A percentile compares a stretch with the other conserved stretches of the same genome.
Evolutionary conservation across 2,113 vertebrate species (phyloP).

Genomic region (Promerops cafer): DNA sequence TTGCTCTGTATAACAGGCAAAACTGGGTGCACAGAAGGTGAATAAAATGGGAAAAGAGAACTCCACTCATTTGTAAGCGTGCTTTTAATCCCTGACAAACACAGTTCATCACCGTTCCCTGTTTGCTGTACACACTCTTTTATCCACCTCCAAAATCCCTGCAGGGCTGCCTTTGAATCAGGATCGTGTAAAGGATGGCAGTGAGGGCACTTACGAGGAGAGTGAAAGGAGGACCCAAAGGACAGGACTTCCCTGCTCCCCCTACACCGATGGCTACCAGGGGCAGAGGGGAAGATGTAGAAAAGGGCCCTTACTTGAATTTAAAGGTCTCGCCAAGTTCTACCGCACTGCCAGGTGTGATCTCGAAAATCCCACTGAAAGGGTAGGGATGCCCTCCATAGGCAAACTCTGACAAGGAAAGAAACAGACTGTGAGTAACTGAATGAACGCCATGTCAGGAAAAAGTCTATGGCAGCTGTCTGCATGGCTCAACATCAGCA

Average conservation of each 20-base stretch:
- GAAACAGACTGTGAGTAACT: conserved; percentile 51
- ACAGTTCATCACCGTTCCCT: background rate
- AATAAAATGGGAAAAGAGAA: background rate
- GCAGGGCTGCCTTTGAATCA: background rate
- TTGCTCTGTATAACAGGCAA: background rate
- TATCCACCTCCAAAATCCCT: background rate
- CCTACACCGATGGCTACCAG: background rate
- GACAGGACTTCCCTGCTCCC: background rate
- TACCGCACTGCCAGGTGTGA: conserved; percentile 85
- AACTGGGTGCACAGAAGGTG: background rate
- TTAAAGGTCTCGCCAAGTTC: conserved; percentile 95
- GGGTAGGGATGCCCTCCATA: conserved; percentile 93
- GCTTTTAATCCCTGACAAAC: background rate
- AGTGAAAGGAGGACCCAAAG: background rate
- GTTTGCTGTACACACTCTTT: background rate
- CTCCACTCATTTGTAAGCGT: background rate
- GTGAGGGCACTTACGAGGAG: background rate
- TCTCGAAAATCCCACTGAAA: conserved; percentile 94
- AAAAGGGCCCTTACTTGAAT: conserved; percentile 85
- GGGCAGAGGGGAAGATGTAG: background rate
- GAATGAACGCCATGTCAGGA: background rate
- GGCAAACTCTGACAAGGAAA: conserved; percentile 83
- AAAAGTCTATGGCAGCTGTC: conserved; percentile 6
- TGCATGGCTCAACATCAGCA: background rate
- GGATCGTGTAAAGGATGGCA: background rate